These are phyloP conservation scores for Gobius niger DNA, from an alignment of 2,113 vertebrate species.

Conservation along the genomic window DNA sequence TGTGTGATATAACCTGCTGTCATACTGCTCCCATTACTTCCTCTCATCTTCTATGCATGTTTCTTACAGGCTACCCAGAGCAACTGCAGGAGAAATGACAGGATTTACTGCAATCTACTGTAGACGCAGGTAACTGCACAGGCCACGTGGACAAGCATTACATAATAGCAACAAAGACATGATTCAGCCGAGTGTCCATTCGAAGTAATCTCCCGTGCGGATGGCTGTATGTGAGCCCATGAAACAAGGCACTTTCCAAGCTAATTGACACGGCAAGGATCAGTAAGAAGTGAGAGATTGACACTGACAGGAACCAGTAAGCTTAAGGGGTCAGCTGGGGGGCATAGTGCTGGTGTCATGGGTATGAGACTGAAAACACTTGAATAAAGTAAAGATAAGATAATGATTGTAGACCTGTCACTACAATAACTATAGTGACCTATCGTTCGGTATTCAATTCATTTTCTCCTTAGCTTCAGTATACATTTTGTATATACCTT, in stretches of 20 bases:
- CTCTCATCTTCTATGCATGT: constrained; percentile 16
- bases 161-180: constrained; percentile 47
- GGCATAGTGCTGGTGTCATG: not conserved
- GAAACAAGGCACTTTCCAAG: constrained; percentile 4
- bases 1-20: constrained; percentile 29
- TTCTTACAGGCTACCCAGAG: constrained; percentile 10
- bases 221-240: constrained; percentile 10
- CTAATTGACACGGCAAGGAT: constrained; percentile 30
- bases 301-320: constrained; percentile 20
- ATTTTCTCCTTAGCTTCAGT: no score
- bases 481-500: no score
- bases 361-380: not conserved
- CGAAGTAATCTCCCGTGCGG: constrained; percentile 35
- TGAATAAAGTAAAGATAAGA: not conserved
- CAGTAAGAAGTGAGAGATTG: constrained; percentile 26
- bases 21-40: constrained; percentile 26
- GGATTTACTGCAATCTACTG: constrained; percentile 25
- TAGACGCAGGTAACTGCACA: constrained; percentile 45
- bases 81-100: constrained; percentile 15
- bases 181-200: constrained; percentile 55
- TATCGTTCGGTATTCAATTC: no score
- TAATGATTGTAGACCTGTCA: no score
- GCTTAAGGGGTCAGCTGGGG: constrained; percentile 11
- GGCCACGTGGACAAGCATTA: constrained; percentile 47
- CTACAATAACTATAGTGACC: no score